Evolutionary conservation across 2,888 invertebrate genomes (phyloP), one percentile per base, ranked within the genome.

Genomic region (Ophion ellenae): DNA sequence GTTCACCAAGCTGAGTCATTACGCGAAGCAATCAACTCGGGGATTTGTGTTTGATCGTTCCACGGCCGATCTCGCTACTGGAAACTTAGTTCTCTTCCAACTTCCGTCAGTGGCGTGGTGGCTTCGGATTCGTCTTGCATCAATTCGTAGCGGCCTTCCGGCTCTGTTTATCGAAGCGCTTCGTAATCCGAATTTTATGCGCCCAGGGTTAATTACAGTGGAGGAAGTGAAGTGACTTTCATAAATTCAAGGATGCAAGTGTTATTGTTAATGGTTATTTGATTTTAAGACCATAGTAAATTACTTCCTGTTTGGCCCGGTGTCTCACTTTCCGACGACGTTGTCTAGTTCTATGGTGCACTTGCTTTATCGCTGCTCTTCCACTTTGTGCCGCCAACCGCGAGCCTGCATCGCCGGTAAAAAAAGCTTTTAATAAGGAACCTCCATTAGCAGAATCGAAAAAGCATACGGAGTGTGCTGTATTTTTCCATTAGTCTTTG

Each of bases 21-120:
- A 88, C 86, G 87, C 83, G 88, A 88, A 87, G 89, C 89, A 90
- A 90, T 91, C 90, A 90, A 86, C 87, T 84, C 63, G 66, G 85
- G 90, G 90, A 90, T 91, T 91, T 90, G 86, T 87, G 87, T 89
- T 90, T 91, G 89, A 90, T 90, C 89, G 88, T 88, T 88, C 74
- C 79, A 66, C 85, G 40, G 70, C 73, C 84, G 80, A 85, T 89
- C 84, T 86, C 83, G 32, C 66, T 45, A 61, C 75, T 73, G 87
- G 81, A 79, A 89, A 85, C 87, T 85, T 73, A 81, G 85, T 71
- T 84, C 73, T 74, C 85, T 78, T 76, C 77, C 75, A 83, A 69
- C 81, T 61, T 77, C 75, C 70, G 74, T 81, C 83, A 61, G 47
- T 66, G 66, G 9, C 67, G 14, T 28, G 11, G 14, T 40, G 10